phyloP scores from a whole-genome alignment of 1,140 invertebrate genomes.

The Apis cerana region DNA sequence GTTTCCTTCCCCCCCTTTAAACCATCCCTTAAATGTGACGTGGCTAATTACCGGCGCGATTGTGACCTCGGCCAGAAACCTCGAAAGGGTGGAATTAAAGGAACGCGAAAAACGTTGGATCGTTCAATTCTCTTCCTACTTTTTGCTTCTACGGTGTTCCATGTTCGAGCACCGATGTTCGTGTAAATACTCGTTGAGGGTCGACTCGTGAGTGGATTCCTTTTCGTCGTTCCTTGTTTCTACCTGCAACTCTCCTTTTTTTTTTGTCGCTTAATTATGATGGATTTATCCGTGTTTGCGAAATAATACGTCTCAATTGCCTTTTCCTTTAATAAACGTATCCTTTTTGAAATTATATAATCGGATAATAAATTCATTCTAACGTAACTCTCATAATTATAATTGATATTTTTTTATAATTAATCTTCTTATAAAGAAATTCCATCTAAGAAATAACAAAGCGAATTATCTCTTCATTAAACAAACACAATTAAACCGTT shows the following conservation, averaged over 20 bases:
- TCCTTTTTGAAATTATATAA: no score
- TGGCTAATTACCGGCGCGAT: slow-evolving; percentile 52
- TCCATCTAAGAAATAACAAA: not conserved
- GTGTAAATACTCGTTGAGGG: not conserved
- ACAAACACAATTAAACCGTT: not conserved
- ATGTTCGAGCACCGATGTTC: not conserved
- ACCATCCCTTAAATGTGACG: slow-evolving; percentile 53
- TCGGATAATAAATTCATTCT: no score
- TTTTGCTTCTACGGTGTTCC: not conserved
- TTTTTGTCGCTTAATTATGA: no score
- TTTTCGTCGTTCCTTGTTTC: not conserved
- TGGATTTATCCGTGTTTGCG: no score
- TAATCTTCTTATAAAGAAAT: not conserved
- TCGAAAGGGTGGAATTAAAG: slow-evolving; percentile 3
- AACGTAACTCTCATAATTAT: no score
- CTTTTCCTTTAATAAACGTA: not conserved
- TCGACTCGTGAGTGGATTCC: not conserved
- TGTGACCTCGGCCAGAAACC: not conserved
- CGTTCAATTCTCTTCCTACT: slow-evolving; percentile 11
- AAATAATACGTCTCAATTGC: not conserved
- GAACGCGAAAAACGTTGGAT: slow-evolving; percentile 5
- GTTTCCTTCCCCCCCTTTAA: slow-evolving; percentile 41
- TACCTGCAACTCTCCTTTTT: not conserved
- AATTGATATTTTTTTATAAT: no score
- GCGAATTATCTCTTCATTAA: not conserved